Base-by-base conservation (phyloP, 1,140 invertebrate species). In the Agrypnia vestita region DNA sequence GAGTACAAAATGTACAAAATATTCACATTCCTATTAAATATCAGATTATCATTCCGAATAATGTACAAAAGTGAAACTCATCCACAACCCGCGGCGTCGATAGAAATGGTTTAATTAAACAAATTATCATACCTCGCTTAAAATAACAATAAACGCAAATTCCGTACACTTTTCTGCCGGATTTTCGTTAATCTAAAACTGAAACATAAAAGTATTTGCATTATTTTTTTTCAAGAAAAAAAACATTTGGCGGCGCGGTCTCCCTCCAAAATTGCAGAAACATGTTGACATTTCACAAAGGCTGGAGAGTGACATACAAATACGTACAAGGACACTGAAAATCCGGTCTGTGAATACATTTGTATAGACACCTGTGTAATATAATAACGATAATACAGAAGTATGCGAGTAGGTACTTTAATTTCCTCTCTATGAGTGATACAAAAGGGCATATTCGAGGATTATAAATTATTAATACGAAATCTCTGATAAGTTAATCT, bases 281-380 rank as follows among this genome's bases (percentile, higher is more conserved):
- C 61, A 10, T 13, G 61, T 64, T 64, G 61, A 25, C 13, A 25
- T 43, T 64, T 25, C 12, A 64, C 10, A 35, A 13, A 64, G 61
- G 15, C 55, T 19, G 55, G 17, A 59, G 17, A 59, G 21, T 43
- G 61, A 21, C 61, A 43, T 64, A 64, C 19, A 64, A 64, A 64
- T 35, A 19, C n/a, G 61, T 25, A 64, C 61, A 64, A 64, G 61
- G 61, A 64, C 61, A 64, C 61, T 43, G 61, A 35, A 43, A 64
- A 64, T 64, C 61, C 61, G 61, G 61, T 64, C 19, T 13, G 21
- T 25, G 61, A 64, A 59, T 59, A 59, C 17, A 15, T 59, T 59
- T 21, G 55, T 59, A 59, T 17, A 6, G 25, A 35, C 25, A 35
- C 25, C 25, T 35, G 25, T 35, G 25, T 35, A 35, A 35, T 35